Conservation (phyloP, 1,140 invertebrate genomes). For the Drosophila guanche region DNA sequence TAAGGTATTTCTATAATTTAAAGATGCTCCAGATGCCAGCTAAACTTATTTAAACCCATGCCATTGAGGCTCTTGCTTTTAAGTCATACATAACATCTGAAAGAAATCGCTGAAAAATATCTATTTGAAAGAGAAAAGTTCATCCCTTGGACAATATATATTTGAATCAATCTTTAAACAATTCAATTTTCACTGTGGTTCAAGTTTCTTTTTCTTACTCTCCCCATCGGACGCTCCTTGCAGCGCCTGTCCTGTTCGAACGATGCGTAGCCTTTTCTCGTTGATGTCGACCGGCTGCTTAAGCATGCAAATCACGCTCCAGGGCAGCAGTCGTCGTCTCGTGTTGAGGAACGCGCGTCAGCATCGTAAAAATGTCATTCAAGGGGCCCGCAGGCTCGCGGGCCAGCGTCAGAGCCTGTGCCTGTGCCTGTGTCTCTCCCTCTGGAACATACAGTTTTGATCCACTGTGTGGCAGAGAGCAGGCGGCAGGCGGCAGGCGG, state of each 20-base stretch:
- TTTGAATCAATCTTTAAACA: no score
- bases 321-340: slow-evolving; percentile 40
- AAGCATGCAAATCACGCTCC: slow-evolving; percentile 74
- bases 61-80: no score
- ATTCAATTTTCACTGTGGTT: no score
- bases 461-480: slow-evolving; percentile 51
- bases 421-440: not conserved
- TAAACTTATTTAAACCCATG: no score
- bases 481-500: slow-evolving; percentile 9
- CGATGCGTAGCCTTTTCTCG: slow-evolving; percentile 29
- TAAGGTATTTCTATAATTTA: no score
- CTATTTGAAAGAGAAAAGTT: no score
- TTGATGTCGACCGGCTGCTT: slow-evolving; percentile 52
- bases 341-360: slow-evolving; percentile 78
- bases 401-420: not conserved
- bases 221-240: not conserved
- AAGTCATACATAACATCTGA: no score
- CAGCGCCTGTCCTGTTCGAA: not conserved
- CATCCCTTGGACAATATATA: no score
- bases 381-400: slow-evolving; percentile 3
- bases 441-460: slow-evolving; percentile 16
- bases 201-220: not conserved
- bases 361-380: slow-evolving; percentile 82
- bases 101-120: no score
- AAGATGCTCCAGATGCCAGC: no score